Conservation (phyloP, 1,140 invertebrate species). For the Micrasema longulum region DNA sequence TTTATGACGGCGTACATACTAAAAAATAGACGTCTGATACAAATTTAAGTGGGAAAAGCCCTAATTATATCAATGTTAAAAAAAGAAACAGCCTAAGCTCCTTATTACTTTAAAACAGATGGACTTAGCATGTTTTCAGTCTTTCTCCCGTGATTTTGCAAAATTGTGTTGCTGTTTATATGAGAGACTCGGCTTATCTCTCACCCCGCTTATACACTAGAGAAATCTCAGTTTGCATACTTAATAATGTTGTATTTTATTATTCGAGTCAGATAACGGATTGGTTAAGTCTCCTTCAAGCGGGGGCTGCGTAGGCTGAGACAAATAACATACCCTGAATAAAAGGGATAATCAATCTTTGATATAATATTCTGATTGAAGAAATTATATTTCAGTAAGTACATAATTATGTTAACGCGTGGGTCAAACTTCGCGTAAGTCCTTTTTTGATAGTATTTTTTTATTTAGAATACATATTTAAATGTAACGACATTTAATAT, state of each 20-base stretch:
- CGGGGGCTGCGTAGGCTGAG: constrained; percentile 12
- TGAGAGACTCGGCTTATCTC: constrained; percentile 5
- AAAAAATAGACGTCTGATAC: too few species aligned
- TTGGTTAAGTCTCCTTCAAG: constrained; percentile 46
- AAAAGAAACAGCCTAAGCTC: not conserved
- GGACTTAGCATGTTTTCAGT: not conserved
- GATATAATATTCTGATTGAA: not conserved
- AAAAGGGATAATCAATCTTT: constrained; percentile 1
- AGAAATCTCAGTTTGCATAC: constrained; percentile 54
- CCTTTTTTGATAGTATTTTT: too few species aligned
- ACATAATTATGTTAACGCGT: too few species aligned
- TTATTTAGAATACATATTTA: too few species aligned
- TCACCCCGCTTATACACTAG: constrained; percentile 38
- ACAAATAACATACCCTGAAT: constrained; percentile 13
- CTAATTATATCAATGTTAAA: constrained; percentile 9
- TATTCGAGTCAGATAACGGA: constrained; percentile 55
- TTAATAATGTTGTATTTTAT: constrained; percentile 53
- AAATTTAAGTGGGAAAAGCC: too few species aligned
- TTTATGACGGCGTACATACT: too few species aligned
- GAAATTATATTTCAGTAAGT: too few species aligned
- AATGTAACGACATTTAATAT: too few species aligned
- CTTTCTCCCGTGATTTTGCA: constrained; percentile 10
- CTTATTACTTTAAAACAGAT: too few species aligned
- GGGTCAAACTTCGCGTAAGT: too few species aligned
- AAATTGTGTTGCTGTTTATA: constrained; percentile 35